Base-by-base conservation (phyloP, 2,113 vertebrate genomes). In the Notothenia rossii region DNA sequence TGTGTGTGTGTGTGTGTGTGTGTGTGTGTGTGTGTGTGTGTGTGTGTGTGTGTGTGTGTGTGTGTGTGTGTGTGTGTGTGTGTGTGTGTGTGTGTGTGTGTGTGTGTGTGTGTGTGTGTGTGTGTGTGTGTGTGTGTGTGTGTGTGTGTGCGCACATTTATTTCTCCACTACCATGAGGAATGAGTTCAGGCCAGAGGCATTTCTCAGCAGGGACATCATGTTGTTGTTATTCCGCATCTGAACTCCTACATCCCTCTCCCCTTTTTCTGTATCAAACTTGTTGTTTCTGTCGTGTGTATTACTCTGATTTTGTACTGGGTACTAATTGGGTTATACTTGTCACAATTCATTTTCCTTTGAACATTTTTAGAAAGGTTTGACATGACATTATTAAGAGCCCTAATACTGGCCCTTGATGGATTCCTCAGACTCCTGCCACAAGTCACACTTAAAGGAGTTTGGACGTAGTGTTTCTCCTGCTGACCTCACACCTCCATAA, bases 171-270 rank as follows among this genome's bases (percentile, higher is more conserved):
- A 83, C 75, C 76, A 83, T 85, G 81, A 83, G 88, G 86, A 90
- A 88, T 90, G 87, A 84, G 61, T 88, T 91, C 81, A 88, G 86
- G n/a, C 79, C 77, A 82, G 78, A 88, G 88, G 80, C 59, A 91
- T 90, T 91, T 88, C 75, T 87, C 68, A 85, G 73, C 45, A 60
- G 79, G 65, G 70, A 72, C 81, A 71, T 83, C 36, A 63, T 86
- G 83, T 79, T 85, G 68, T 79, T 85, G 68, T 84, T 84, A 84
- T 51, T 76, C 65, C 66, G 9, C 53, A 49, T 82, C 36, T 79
- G 65, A 73, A 71, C 61, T 81, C 61, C 58, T 61, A 5, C 63
- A 72, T 78, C 58, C 33, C 45, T 73, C 49, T 11, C 46, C 53
- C 50, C 22, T 11, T n/a, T 65, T 22, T 33, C 17, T 50, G 4